Evolutionary conservation across 1,140 invertebrate species (phyloP), one percentile per base, ranked within the genome.

Genomic region (Drosophila littoralis): DNA sequence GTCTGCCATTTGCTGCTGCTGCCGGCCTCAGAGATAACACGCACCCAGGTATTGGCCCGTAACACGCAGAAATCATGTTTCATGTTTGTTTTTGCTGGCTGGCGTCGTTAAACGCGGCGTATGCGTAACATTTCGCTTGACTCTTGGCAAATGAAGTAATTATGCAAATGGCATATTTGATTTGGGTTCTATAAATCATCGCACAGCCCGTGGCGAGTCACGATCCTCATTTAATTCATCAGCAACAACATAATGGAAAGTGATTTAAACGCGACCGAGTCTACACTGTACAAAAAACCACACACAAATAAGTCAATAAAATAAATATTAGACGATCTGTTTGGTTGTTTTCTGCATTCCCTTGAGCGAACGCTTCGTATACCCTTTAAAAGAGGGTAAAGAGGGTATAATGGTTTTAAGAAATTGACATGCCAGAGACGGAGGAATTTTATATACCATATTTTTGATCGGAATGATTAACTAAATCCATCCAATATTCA

Each of bases 101-200:
- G 36, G 12, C 45, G 40, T 17, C 4, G 57, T 45, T 28, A 28
- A 28, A 81, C 60, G 50, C 75, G 51, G 77, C 80, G 77, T 79
- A 88, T 88, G 65, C 76, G 75, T 63, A 86, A 79, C 58, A 48
- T 45, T 48, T 54, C 32, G 38, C 8, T 17, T 38, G 63, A 38
- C 35, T 68, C 38, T 69, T 52, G 60, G 72, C 68, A 86, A 86
- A 86, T 86, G 64, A 71, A 86, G 83, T 86, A 86, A 86, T 86
- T 86, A 86, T 86, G 83, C 83, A 79, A 86, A 86, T 86, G 79
- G 59, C 82, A 67, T 81, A 67, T 81, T 81, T 83, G 55, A 81
- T 83, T 79, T 70, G 79, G 28, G 38, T 72, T 63, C 79, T 70
- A 88, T 86, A 86, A 86, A 88, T 86, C 83, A 86, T 77, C 63